phyloP scores from a whole-genome alignment of 2,888 invertebrate genomes.

The Hemistola chrysoprasaria region DNA sequence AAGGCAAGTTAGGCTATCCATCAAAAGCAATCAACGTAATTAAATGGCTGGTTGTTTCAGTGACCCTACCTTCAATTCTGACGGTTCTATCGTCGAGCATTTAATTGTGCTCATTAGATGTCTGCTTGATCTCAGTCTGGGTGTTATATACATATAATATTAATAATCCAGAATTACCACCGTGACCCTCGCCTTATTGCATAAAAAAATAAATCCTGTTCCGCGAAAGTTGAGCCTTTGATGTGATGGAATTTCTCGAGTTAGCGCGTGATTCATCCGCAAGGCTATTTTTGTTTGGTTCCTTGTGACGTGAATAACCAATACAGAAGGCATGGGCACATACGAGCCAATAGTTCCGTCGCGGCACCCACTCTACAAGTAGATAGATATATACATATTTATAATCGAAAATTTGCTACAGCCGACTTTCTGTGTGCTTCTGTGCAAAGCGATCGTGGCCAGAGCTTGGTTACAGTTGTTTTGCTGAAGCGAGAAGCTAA shows the following conservation, averaged over 20 bases:
- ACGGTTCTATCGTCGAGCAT: too few relatives aligned
- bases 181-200: slow-evolving; percentile 25
- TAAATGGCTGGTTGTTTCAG: too few relatives aligned
- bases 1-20: slow-evolving; percentile 26
- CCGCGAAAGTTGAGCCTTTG: slow-evolving; percentile 66
- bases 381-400: too few relatives aligned
- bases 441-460: slow-evolving; percentile 50
- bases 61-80: too few relatives aligned
- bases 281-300: slow-evolving; percentile 61
- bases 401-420: too few relatives aligned
- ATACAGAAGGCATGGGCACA: too few relatives aligned
- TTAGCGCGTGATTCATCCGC: slow-evolving; percentile 68
- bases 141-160: too few relatives aligned
- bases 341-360: too few relatives aligned
- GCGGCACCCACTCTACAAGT: too few relatives aligned
- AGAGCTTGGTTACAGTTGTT: slow-evolving; percentile 61
- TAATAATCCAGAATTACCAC: slow-evolving; percentile 34
- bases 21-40: slow-evolving; percentile 28
- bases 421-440: too few relatives aligned
- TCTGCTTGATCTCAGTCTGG: too few relatives aligned
- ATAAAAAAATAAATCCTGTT: slow-evolving; percentile 47
- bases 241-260: slow-evolving; percentile 67
- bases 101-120: too few relatives aligned
- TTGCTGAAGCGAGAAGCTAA: slow-evolving; percentile 47
- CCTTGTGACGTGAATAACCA: slow-evolving; percentile 41